Evolutionary conservation across 2,888 invertebrate species (phyloP).

Genomic region (Caenorhabditis macrosperma): DNA sequence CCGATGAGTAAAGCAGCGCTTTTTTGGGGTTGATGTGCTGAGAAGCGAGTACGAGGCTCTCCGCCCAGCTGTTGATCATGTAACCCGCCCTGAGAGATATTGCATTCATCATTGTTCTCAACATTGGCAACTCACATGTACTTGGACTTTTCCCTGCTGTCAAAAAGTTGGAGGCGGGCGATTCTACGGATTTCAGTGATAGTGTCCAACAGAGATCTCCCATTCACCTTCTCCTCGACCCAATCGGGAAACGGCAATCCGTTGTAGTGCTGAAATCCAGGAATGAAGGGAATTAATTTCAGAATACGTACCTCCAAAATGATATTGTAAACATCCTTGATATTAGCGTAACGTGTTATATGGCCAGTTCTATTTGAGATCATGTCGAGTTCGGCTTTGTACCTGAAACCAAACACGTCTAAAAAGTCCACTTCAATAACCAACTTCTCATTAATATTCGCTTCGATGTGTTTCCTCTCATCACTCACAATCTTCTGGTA

Average conservation of each 20-base stretch:
- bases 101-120: background rate
- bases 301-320: slow-evolving; percentile 56
- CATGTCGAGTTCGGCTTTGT: slow-evolving; percentile 39
- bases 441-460: slow-evolving; percentile 46
- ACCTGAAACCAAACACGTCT: slow-evolving; percentile 10
- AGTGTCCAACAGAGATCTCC: slow-evolving; percentile 38
- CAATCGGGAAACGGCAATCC: slow-evolving; percentile 54
- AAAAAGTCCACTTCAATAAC: background rate
- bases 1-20: slow-evolving; percentile 57
- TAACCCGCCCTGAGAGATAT: slow-evolving; percentile 57
- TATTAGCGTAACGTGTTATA: slow-evolving; percentile 35
- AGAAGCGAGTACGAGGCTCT: slow-evolving; percentile 38
- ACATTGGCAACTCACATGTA: slow-evolving; percentile 43
- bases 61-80: slow-evolving; percentile 53
- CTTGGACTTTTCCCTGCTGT: slow-evolving; percentile 54
- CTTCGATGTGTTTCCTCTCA: slow-evolving; percentile 44
- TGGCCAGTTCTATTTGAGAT: slow-evolving; percentile 46
- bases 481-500: slow-evolving; percentile 50
- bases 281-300: background rate
- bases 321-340: slow-evolving; percentile 59
- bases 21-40: slow-evolving; percentile 35
- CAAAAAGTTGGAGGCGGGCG: slow-evolving; percentile 50
- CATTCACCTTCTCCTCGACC: slow-evolving; percentile 43
- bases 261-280: slow-evolving; percentile 50
- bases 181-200: slow-evolving; percentile 55